Evolutionary conservation across 2,113 vertebrate species (phyloP), one percentile per base, ranked within the genome.

Genomic region (Aphyosemion australe): DNA sequence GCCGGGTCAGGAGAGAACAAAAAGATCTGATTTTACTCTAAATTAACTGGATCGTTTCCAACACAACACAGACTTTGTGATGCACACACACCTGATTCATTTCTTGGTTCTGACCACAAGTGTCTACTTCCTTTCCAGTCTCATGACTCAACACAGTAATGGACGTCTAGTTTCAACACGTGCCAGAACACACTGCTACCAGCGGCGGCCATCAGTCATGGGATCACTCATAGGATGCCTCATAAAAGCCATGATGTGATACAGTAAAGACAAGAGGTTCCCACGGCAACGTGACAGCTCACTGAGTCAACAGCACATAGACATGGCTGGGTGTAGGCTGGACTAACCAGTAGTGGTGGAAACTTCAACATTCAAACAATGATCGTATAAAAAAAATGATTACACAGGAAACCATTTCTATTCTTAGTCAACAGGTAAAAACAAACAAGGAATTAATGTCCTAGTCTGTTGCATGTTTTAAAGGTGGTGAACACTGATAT

Each of bases 101-200:
- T 86, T 84, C 84, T 65, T 72, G 45, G 7, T 76, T 57, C 61
- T 58, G 57, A 80, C 79, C 84, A 73, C 75, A 67, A 86, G 67
- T 20, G 59, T 77, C 84, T 82, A 79, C 86, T 86, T 87, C 81
- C 71, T 46, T 82, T 86, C 84, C 85, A 64, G 84, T 83, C 87
- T 58, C 62, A 82, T 90, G 89, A 87, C 78, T 84, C 75, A 79
- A 83, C 58, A 12, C 43, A 41, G 51, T 56, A 37, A 61, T 46
- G 19, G 45, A 19, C 46, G 50, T 80, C 20, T n/a, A 61, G 50
- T 71, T 78, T 32, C 66, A 43, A 72, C 57, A 63, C n/a, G 45
- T 82, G 70, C 18, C 10, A 1, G 1, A 43, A 16, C 63, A 32
- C 8, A 57, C 59, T 34, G 11, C 6, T 45, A 21, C 45, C 56